These are phyloP conservation scores for Clupea harengus DNA, from an alignment of 2,113 vertebrate genomes.

Conservation along the genomic window DNA sequence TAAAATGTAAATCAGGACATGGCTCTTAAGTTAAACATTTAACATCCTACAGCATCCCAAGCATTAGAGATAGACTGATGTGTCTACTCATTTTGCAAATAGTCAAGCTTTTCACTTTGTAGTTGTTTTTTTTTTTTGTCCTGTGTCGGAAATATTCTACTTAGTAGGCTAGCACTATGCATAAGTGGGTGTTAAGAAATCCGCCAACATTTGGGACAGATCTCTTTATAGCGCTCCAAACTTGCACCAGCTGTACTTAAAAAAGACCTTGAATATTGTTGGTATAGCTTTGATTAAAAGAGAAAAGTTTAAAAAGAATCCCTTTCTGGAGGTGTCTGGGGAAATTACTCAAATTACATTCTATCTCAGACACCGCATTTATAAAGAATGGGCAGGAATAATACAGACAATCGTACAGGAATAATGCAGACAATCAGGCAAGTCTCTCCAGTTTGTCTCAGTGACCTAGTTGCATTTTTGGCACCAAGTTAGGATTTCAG, in stretches of 20 bases:
- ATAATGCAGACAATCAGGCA: conserved; percentile 16
- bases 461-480: conserved; percentile 67
- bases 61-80: not conserved
- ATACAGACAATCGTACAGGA: not conserved
- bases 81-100: not conserved
- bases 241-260: conserved; percentile 39
- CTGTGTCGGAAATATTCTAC: conserved; percentile 13
- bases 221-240: conserved; percentile 28
- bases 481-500: conserved; percentile 48
- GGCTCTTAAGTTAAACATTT: not conserved
- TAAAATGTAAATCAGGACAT: conserved; percentile 18
- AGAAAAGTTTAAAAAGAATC: conserved; percentile 36
- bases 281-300: conserved; percentile 39
- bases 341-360: conserved; percentile 46
- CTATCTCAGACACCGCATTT: conserved; percentile 38
- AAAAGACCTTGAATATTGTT: conserved; percentile 40
- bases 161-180: conserved; percentile 35
- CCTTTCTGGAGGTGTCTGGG: conserved; percentile 32
- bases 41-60: not conserved
- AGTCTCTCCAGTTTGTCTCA: conserved; percentile 50
- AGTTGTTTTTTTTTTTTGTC: not conserved
- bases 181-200: conserved; percentile 19
- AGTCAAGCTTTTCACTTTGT: not conserved
- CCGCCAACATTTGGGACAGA: conserved; percentile 20
- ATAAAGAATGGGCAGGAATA: conserved; percentile 26